Percentiles rank a stretch among this genome's conserved stretches.
Conservation (phyloP, 2,888 invertebrate species). For the Eucera pruinosa region DNA sequence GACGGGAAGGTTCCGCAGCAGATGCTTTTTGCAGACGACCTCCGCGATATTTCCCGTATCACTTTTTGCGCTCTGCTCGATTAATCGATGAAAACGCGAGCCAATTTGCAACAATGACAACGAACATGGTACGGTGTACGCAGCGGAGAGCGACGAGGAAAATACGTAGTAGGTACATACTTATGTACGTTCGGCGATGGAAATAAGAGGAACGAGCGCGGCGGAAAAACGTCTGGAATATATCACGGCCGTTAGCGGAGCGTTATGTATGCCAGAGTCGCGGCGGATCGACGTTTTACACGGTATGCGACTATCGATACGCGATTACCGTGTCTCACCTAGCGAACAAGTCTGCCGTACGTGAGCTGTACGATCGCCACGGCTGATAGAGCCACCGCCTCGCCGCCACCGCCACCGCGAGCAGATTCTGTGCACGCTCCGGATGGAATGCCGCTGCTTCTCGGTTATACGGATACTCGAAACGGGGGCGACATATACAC, state of each 20-base stretch:
- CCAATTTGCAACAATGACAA: background rate
- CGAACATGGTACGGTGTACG: too few relatives aligned
- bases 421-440: constrained; percentile 32
- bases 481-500: constrained; percentile 17
- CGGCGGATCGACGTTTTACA: constrained; percentile 55
- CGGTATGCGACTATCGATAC: constrained; percentile 59
- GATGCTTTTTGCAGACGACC: background rate
- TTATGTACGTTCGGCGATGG: background rate
- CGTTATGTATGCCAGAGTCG: constrained; percentile 38
- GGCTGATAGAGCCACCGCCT: constrained; percentile 47
- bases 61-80: too few relatives aligned
- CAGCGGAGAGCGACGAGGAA: background rate
- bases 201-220: background rate
- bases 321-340: constrained; percentile 64
- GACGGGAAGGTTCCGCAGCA: too few relatives aligned
- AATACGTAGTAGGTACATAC: background rate
- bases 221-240: constrained; percentile 2
- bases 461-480: constrained; percentile 1
- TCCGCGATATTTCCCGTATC: background rate
- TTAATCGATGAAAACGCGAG: background rate
- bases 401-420: constrained; percentile 12
- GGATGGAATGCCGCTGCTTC: constrained; percentile 27
- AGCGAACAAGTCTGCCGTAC: constrained; percentile 49
- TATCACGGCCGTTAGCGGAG: constrained; percentile 40
- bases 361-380: constrained; percentile 51